Conservation (phyloP, 1,140 invertebrate species). For the Lasioglossum albipes region DNA sequence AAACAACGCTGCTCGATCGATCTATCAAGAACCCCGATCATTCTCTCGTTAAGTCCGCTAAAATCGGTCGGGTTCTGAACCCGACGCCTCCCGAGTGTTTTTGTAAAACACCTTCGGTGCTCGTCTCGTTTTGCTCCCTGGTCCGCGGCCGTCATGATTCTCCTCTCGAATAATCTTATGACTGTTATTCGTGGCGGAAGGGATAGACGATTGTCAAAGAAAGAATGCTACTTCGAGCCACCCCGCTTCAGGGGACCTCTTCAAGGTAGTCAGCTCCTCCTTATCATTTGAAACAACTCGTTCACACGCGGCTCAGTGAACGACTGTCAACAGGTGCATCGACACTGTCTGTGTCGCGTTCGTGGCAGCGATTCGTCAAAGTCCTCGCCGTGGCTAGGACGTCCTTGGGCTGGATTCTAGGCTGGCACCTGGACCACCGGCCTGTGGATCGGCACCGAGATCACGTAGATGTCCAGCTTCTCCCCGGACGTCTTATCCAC, state of each 20-base stretch:
- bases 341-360: conserved; percentile 25
- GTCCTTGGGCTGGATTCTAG: conserved; percentile 43
- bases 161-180: too few species aligned
- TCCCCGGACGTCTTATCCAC: conserved; percentile 73
- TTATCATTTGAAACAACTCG: neutral
- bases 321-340: conserved; percentile 9
- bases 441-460: conserved; percentile 75
- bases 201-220: conserved; percentile 37
- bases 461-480: conserved; percentile 80
- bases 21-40: neutral
- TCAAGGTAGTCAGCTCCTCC: neutral
- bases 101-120: neutral
- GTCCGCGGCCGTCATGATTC: neutral
- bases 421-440: conserved; percentile 61
- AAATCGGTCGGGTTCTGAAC: neutral
- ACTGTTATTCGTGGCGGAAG: neutral
- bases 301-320: neutral
- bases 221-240: neutral
- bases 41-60: neutral
- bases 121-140: neutral
- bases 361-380: neutral
- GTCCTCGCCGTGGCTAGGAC: conserved; percentile 42
- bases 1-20: too few species aligned
- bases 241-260: too few species aligned
- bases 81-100: neutral